These are phyloP conservation scores for Calephelis nemesis DNA, from an alignment of 1,140 invertebrate species.

Conservation along the genomic window DNA sequence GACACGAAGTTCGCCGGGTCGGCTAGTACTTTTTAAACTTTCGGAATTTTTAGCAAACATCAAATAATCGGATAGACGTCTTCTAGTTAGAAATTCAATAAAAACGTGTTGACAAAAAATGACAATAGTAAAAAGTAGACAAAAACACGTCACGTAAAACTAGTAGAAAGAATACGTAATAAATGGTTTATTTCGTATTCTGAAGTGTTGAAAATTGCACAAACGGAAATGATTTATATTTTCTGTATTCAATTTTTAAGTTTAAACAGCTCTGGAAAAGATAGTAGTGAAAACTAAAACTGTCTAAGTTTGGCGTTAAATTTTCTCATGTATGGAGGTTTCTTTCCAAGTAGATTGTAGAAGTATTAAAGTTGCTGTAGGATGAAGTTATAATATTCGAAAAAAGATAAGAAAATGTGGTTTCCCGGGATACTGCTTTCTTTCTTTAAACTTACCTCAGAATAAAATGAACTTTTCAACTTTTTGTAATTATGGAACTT, in stretches of 20 bases:
- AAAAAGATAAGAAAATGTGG: constrained; percentile 1
- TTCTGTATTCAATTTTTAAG: constrained; percentile 10
- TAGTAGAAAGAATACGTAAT: no score
- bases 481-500: no score
- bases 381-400: constrained; percentile 13
- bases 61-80: no score
- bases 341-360: constrained; percentile 12
- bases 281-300: constrained; percentile 11
- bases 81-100: no score
- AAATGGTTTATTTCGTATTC: no score
- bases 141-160: no score
- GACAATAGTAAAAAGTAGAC: not conserved
- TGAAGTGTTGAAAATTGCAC: not conserved
- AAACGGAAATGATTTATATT: not conserved
- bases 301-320: constrained; percentile 15
- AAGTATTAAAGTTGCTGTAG: constrained; percentile 6
- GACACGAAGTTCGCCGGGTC: no score
- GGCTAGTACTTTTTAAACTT: no score
- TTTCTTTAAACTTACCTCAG: not conserved
- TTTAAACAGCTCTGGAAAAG: constrained; percentile 8
- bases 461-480: no score
- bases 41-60: no score
- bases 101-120: no score
- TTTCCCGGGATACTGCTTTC: not conserved
- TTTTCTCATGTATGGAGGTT: constrained; percentile 15